Percentiles rank a stretch among this genome's conserved stretches.
Conservation (phyloP, 2,888 invertebrate genomes). For the Antheraea yamamai region DNA sequence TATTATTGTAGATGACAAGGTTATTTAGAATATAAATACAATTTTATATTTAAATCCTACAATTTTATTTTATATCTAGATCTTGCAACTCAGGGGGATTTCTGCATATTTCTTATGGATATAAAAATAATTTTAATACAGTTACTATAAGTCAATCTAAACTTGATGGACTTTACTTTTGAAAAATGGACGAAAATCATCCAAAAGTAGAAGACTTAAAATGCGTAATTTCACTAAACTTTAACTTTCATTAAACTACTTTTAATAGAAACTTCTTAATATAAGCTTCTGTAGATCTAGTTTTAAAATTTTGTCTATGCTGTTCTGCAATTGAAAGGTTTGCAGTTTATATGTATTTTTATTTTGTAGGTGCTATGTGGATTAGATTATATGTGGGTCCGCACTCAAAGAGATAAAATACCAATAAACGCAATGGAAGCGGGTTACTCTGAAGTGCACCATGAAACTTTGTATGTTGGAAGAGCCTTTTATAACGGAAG, state of each 20-base stretch:
- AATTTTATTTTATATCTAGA: too few species aligned
- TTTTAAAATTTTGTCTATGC: neutral
- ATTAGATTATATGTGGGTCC: conserved; percentile 76
- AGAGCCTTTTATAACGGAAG: conserved; percentile 86
- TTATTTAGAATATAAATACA: too few species aligned
- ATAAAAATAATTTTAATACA: too few species aligned
- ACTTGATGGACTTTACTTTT: too few species aligned
- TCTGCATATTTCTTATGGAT: too few species aligned
- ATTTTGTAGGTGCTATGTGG: conserved; percentile 61
- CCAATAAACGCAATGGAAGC: conserved; percentile 86
- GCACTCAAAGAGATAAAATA: conserved; percentile 79
- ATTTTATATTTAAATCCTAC: too few species aligned
- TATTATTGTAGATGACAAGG: too few species aligned
- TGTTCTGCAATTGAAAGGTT: neutral
- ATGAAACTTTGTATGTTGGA: conserved; percentile 83
- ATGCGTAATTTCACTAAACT: neutral
- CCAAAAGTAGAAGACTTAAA: neutral
- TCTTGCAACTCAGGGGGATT: too few species aligned
- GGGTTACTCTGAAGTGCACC: conserved; percentile 76
- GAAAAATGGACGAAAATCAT: too few species aligned
- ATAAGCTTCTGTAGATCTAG: too few species aligned
- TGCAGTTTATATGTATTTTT: conserved; percentile 3
- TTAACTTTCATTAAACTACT: too few species aligned
- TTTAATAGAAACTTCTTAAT: neutral
- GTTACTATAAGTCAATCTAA: too few species aligned